Evolutionary conservation across 2,888 invertebrate genomes (phyloP), one percentile per base, ranked within the genome.

Genomic region (Phoenoteleia sp.): DNA sequence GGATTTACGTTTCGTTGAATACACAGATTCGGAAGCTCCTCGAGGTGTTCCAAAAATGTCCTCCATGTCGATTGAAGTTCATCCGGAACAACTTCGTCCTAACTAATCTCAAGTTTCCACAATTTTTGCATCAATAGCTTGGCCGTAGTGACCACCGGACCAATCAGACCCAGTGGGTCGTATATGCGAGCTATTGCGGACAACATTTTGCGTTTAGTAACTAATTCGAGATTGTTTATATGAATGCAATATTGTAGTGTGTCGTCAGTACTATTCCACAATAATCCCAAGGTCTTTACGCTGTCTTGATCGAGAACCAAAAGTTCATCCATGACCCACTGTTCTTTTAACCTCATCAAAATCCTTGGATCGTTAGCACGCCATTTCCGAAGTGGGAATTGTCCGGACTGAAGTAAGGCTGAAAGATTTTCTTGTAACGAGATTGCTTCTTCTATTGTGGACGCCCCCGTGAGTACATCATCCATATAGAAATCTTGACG

Each of bases 401-500:
- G n/a, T n/a, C 69, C 79, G 1, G n/a, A 25, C 2, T 47, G 9
- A 3, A 84, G 33, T 7, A 79, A 7, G 5, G 54, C 7, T 0
- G 67, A 21, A 0, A 84, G 5, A 42, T 79, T 23, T 33, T 54
- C 21, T 21, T 67, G 69, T n/a, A 75, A 23, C 2, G 15, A 21
- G 6, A 74, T 88, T 87, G 71, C 91, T 87, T 19, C 33, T 23
- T 33, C 52, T n/a, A 49, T 39, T 9, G 54, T 42, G 3, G 11
- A 13, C 6, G 64, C 19, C 7, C 64, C 42, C 11, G 75, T 64
- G 4, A 75, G 29, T 27, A 64, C 5, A n/a, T 75, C 64, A 27
- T 64, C 64, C 64, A 92, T 87, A 39, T 92, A 91, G 17, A 88
- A 85, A 17, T 89, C 84, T 0, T n/a, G n/a, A n/a, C n/a, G n/a